phyloP scores from a whole-genome alignment of 2,113 vertebrate genomes.

The Nicator chloris region DNA sequence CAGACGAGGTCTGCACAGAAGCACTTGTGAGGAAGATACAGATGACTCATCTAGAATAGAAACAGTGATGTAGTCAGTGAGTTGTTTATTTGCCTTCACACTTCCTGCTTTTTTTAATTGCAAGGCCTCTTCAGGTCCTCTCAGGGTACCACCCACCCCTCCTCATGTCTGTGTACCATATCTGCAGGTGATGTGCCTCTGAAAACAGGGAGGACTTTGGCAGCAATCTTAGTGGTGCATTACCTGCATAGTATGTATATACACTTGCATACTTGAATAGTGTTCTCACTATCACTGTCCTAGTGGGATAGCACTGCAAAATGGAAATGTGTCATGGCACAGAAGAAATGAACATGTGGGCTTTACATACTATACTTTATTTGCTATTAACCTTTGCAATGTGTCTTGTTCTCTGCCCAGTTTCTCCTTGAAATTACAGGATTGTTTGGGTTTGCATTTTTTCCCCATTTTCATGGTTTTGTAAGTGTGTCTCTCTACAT shows the following conservation, averaged over 20 bases:
- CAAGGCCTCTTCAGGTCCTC: neutral
- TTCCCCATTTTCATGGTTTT: neutral
- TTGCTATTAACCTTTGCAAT: neutral
- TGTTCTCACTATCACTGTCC: neutral
- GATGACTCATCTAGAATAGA: neutral
- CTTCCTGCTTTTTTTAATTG: neutral
- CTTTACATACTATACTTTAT: rapidly evolving
- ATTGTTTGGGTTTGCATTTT: neutral
- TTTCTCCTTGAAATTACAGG: neutral
- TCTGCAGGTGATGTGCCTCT: neutral
- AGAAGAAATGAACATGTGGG: neutral
- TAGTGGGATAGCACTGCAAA: neutral
- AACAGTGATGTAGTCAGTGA: neutral
- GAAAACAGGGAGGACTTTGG: neutral
- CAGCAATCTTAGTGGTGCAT: neutral
- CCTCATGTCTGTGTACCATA: neutral
- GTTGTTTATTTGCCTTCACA: neutral
- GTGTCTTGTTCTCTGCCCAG: neutral
- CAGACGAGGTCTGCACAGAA: neutral
- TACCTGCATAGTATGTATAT: neutral
- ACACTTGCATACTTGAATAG: neutral
- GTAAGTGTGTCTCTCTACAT: neutral
- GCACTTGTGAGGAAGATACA: neutral
- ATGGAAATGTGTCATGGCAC: neutral
- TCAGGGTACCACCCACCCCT: neutral